Percentiles rank a stretch among this genome's conserved stretches.
Conservation (phyloP, 2,888 invertebrate species). For the Aphelenchoides bicaudatus region DNA sequence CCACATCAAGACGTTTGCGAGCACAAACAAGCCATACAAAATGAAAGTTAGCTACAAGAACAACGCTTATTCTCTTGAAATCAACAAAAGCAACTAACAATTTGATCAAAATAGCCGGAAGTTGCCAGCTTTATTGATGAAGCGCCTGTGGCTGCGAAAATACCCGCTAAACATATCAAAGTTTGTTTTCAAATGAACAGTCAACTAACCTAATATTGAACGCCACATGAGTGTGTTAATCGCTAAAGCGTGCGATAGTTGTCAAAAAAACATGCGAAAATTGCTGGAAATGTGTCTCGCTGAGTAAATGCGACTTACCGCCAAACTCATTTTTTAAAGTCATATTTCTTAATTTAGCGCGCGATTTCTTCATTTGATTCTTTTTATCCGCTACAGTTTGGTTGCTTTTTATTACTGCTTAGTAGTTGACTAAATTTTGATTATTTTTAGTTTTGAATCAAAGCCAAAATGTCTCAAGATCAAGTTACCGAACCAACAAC, state of each 20-base stretch:
- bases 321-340: constrained; percentile 1
- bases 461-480: neutral
- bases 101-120: neutral
- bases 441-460: no score
- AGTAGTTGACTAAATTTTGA: no score
- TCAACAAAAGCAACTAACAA: neutral
- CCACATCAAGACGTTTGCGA: neutral
- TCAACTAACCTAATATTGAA: no score
- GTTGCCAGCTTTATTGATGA: neutral
- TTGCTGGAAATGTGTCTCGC: no score
- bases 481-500: neutral
- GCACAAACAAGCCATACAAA: neutral
- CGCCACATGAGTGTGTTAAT: no score
- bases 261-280: no score
- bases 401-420: no score
- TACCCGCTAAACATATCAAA: neutral
- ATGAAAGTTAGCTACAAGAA: neutral
- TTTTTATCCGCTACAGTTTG: neutral
- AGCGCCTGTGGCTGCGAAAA: neutral
- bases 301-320: no score
- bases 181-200: no score
- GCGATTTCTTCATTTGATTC: neutral
- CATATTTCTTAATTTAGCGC: neutral
- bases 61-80: no score
- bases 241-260: no score